phyloP scores from a whole-genome alignment of 2,113 vertebrate genomes.

The Bostrychus sinensis region DNA sequence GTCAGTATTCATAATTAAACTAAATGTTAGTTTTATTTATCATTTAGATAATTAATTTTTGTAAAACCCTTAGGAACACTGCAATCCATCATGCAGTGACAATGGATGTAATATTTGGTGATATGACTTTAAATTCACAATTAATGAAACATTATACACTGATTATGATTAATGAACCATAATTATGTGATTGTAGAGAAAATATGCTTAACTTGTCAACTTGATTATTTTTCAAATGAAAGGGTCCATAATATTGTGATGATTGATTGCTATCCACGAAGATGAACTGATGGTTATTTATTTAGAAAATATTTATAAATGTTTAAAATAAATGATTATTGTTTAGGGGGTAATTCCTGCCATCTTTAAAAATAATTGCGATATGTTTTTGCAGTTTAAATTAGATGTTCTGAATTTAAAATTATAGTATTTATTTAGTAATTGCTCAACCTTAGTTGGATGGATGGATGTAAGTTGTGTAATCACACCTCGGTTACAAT shows the following conservation, averaged over 20 bases:
- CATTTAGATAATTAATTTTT: neutral
- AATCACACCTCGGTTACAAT: neutral
- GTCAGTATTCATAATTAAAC: neutral
- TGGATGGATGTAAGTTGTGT: neutral
- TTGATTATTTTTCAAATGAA: too few species aligned
- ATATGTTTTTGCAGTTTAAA: neutral
- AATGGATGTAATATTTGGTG: neutral
- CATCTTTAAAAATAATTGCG: neutral
- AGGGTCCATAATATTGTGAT: neutral
- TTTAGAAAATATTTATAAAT: neutral
- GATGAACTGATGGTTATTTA: neutral
- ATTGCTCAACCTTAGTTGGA: slow-evolving; percentile 1
- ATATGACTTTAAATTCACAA: neutral
- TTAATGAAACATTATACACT: neutral
- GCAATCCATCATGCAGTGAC: neutral
- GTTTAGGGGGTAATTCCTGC: neutral
- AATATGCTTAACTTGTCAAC: neutral
- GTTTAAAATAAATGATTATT: neutral
- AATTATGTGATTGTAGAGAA: neutral
- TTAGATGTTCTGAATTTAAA: neutral
- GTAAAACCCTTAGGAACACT: neutral
- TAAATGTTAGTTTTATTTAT: neutral
- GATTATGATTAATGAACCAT: neutral
- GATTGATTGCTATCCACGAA: neutral
- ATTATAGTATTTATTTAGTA: neutral